A percentile compares a stretch with the other conserved stretches of the same genome.
phyloP scores from a whole-genome alignment of 2,888 invertebrate genomes.

The Crematogaster levior region DNA sequence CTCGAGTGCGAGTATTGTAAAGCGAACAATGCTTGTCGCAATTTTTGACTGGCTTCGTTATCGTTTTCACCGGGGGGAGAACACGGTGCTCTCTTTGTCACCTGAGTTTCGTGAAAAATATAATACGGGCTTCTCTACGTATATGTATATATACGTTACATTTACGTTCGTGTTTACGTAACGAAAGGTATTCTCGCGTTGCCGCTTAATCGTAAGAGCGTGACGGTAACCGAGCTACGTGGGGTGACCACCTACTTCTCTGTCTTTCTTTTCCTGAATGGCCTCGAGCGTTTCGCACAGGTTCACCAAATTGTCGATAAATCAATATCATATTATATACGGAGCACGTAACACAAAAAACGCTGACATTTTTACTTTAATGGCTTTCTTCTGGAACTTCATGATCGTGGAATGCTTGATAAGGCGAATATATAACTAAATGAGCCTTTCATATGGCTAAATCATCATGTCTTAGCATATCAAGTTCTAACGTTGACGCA shows the following conservation, averaged over 20 bases:
- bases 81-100: constrained; percentile 13
- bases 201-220: constrained; percentile 76
- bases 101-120: constrained; percentile 60
- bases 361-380: neutral
- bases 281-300: constrained; percentile 41
- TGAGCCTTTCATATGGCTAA: neutral
- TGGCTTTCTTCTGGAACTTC: neutral
- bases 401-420: neutral
- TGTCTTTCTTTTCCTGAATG: constrained; percentile 33
- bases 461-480: neutral
- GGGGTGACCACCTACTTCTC: constrained; percentile 47
- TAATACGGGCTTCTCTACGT: constrained; percentile 59
- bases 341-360: neutral
- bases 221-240: constrained; percentile 72
- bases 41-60: constrained; percentile 62
- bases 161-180: constrained; percentile 63
- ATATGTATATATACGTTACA: constrained; percentile 9
- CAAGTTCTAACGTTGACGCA: neutral
- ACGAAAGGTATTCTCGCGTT: constrained; percentile 73
- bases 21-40: constrained; percentile 6
- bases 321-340: constrained; percentile 5
- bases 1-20: neutral
- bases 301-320: constrained; percentile 32
- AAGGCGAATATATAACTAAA: neutral
- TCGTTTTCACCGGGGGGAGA: constrained; percentile 42